These are phyloP conservation scores for Platichthys flesus DNA, from an alignment of 2,113 vertebrate genomes.

Conservation along the genomic window DNA sequence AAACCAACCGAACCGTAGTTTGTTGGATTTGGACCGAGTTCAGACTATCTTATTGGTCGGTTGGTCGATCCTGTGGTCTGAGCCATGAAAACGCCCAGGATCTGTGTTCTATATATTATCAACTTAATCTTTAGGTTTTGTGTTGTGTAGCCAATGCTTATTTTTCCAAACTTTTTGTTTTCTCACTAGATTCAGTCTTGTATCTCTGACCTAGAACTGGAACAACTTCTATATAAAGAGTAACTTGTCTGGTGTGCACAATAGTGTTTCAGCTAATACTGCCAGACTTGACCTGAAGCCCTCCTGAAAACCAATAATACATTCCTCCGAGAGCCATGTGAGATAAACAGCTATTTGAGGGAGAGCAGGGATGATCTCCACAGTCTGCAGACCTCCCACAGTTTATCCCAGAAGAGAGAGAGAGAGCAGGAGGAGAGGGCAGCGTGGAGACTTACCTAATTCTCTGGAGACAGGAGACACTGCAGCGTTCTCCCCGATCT, in stretches of 20 bases:
- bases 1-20: too few relatives aligned
- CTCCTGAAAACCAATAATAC: neutral
- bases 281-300: neutral
- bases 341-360: constrained; percentile 13
- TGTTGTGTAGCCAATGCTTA: neutral
- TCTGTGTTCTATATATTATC: neutral
- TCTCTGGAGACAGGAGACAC: constrained; percentile 95
- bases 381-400: constrained; percentile 6
- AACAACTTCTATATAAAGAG: neutral
- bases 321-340: neutral
- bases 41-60: too few relatives aligned
- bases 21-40: too few relatives aligned
- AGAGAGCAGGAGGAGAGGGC: constrained; percentile 16
- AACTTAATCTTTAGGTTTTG: neutral
- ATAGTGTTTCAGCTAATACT: neutral
- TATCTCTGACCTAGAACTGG: neutral
- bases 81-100: too few relatives aligned
- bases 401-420: constrained; percentile 10
- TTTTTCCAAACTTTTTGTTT: neutral
- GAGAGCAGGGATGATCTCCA: neutral
- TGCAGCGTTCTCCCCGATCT: constrained; percentile 93
- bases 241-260: neutral
- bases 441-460: constrained; percentile 86
- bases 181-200: neutral
- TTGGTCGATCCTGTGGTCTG: too few relatives aligned